phyloP scores from a whole-genome alignment of 2,888 invertebrate species.

The Arge pagana region DNA sequence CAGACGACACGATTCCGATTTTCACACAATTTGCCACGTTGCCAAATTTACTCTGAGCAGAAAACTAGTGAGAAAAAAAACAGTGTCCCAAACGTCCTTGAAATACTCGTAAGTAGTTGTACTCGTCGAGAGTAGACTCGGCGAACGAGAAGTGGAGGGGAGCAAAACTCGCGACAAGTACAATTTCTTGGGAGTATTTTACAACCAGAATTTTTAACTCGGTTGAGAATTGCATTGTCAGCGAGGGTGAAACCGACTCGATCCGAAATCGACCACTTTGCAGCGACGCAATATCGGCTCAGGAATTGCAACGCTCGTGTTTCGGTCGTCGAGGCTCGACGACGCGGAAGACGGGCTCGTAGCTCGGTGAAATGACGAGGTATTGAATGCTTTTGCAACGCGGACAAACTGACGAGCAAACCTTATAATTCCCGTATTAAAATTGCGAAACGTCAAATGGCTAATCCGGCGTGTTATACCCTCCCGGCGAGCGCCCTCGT shows the following conservation, averaged over 20 bases:
- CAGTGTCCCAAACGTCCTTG: conserved; percentile 20
- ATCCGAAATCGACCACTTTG: no score
- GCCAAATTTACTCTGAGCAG: not conserved
- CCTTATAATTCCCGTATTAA: conserved; percentile 47
- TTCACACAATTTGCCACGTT: conserved; percentile 3
- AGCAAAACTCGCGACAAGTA: no score
- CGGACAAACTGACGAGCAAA: conserved; percentile 19
- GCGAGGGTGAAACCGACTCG: no score
- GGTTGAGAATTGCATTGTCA: no score
- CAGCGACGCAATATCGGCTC: conserved; percentile 23
- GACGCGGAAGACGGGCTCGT: conserved; percentile 9
- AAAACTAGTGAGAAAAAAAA: conserved; percentile 3
- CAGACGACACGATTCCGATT: no score
- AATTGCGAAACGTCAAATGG: conserved; percentile 46
- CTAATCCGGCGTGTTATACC: conserved; percentile 1
- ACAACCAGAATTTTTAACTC: no score
- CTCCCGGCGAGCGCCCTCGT: not conserved
- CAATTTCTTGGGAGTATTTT: no score
- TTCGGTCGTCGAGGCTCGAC: conserved; percentile 27
- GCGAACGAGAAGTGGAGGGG: conserved; percentile 8
- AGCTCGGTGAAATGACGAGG: conserved; percentile 20
- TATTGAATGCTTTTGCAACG: conserved; percentile 22
- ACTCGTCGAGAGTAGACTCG: no score
- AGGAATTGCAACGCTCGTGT: conserved; percentile 40
- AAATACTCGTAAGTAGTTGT: no score